phyloP scores from a whole-genome alignment of 2,797 vertebrate species.

The Xerus rutilus region DNA sequence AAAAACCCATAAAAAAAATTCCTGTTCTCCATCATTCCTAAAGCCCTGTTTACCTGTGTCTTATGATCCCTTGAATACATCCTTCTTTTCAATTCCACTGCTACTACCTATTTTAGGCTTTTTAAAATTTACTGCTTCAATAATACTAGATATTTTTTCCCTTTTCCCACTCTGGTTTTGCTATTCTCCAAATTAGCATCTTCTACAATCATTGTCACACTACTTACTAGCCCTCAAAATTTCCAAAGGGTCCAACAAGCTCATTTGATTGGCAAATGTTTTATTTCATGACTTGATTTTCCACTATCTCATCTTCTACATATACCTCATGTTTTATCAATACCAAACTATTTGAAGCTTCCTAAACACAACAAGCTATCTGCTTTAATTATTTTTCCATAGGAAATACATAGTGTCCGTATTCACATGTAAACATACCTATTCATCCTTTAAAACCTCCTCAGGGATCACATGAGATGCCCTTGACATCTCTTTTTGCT shows the following conservation, averaged over 20 bases:
- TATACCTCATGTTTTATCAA: background rate
- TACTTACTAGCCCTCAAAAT: background rate
- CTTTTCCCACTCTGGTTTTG: background rate
- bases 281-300: background rate
- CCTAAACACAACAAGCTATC: background rate
- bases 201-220: background rate
- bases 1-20: background rate
- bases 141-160: background rate
- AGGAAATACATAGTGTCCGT: background rate
- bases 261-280: background rate
- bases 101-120: constrained; percentile 22
- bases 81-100: background rate
- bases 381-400: background rate
- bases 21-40: background rate
- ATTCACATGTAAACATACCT: background rate
- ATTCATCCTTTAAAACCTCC: constrained; percentile 16
- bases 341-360: constrained; percentile 21
- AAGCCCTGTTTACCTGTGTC: background rate
- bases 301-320: background rate
- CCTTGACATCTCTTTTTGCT: background rate
- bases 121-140: background rate
- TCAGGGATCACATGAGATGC: background rate
- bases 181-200: background rate
- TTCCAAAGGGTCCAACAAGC: background rate
- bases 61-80: background rate